Percentiles rank a stretch among this genome's conserved stretches.
phyloP scores from a whole-genome alignment of 2,888 invertebrate species.

The Brachyopa scutellaris region DNA sequence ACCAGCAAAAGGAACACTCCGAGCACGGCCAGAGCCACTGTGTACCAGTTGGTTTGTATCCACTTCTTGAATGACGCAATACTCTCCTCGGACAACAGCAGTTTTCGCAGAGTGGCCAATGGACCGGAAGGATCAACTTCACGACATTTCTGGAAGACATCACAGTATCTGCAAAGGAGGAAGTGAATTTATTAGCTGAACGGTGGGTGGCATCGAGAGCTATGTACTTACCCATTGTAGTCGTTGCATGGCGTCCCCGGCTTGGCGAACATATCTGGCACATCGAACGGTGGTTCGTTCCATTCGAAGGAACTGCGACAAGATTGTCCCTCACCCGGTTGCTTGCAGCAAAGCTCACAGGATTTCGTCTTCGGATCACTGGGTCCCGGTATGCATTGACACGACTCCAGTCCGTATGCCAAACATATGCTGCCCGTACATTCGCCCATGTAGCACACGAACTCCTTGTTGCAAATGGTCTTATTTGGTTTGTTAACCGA shows the following conservation, averaged over 20 bases:
- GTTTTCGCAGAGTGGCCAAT: conserved; percentile 92
- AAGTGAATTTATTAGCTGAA: conserved; percentile 55
- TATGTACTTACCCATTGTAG: conserved; percentile 87
- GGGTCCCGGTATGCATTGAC: conserved; percentile 92
- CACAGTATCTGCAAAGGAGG: conserved; percentile 83
- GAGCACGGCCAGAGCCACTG: conserved; percentile 89
- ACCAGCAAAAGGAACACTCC: conserved; percentile 91
- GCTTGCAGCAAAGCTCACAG: conserved; percentile 95
- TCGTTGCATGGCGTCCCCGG: conserved; percentile 97
- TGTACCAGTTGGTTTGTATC: conserved; percentile 96
- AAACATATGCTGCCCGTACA: conserved; percentile 99
- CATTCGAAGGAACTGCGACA: conserved; percentile 95
- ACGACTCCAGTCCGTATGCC: conserved; percentile 97
- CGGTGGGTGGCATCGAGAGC: not conserved
- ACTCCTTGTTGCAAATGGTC: conserved; percentile 97
- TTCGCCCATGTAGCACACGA: conserved; percentile 97
- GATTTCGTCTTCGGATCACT: conserved; percentile 92
- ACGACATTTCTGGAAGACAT: conserved; percentile 89
- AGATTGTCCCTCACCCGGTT: conserved; percentile 90
- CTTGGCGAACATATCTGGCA: conserved; percentile 96
- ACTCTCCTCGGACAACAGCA: conserved; percentile 93
- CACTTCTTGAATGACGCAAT: conserved; percentile 93
- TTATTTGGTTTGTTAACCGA: conserved; percentile 96
- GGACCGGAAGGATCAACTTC: conserved; percentile 97
- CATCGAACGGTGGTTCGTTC: conserved; percentile 94